A percentile compares a stretch with the other conserved stretches of the same genome.
Conservation (phyloP, 2,113 vertebrate genomes). For the Myodes glareolus region DNA sequence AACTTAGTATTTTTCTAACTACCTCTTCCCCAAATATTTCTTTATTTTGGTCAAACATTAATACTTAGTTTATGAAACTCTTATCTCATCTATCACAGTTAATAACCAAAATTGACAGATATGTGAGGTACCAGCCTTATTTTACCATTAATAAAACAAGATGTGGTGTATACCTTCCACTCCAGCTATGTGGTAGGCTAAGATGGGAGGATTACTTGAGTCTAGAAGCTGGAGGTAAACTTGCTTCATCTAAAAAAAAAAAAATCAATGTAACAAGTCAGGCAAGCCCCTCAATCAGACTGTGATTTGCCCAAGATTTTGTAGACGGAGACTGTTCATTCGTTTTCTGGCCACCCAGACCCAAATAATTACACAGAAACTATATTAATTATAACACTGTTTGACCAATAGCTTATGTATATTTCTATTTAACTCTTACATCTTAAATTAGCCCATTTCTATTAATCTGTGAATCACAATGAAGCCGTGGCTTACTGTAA, state of each 20-base stretch:
- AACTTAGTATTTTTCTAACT: not conserved
- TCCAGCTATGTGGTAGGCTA: not conserved
- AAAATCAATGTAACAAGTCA: not conserved
- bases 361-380: no score
- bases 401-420: no score
- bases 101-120: not conserved
- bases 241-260: not conserved
- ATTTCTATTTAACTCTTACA: no score
- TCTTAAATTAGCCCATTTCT: no score
- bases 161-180: not conserved
- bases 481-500: no score
- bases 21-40: not conserved
- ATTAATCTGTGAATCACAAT: no score
- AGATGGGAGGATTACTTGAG: not conserved
- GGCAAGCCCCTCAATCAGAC: not conserved
- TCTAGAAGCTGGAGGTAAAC: not conserved
- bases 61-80: not conserved
- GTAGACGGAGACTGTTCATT: no score
- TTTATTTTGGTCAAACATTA: not conserved
- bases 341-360: no score
- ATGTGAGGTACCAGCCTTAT: not conserved
- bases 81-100: not conserved
- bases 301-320: not conserved
- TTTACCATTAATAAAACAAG: not conserved
- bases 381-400: no score